These are phyloP conservation scores for Drosophila barbarae DNA, from an alignment of 2,888 invertebrate species.

Conservation along the genomic window DNA sequence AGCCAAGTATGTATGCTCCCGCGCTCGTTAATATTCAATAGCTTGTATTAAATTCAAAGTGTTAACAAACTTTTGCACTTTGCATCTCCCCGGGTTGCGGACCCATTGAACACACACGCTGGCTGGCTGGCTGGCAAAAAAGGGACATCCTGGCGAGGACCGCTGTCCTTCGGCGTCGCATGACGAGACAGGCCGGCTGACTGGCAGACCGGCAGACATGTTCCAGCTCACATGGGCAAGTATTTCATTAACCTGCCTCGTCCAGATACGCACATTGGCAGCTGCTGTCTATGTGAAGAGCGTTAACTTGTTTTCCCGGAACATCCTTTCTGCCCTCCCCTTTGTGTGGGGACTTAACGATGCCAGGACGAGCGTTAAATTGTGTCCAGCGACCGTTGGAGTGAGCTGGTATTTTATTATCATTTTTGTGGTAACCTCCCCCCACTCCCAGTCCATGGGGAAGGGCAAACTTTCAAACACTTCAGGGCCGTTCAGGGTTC, in stretches of 20 bases:
- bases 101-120: slow-evolving; percentile 8
- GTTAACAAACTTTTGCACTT: slow-evolving; percentile 62
- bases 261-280: slow-evolving; percentile 58
- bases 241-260: slow-evolving; percentile 72
- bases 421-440: slow-evolving; percentile 54
- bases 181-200: slow-evolving; percentile 21
- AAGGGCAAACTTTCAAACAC: slow-evolving; percentile 34
- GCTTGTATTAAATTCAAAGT: slow-evolving; percentile 45
- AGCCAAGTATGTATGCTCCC: neutral
- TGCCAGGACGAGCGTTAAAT: slow-evolving; percentile 26
- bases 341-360: slow-evolving; percentile 16
- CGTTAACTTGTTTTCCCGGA: slow-evolving; percentile 50
- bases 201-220: slow-evolving; percentile 35
- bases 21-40: slow-evolving; percentile 39
- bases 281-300: slow-evolving; percentile 49
- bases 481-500: slow-evolving; percentile 17
- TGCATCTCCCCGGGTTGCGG: slow-evolving; percentile 25
- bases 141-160: slow-evolving; percentile 21
- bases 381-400: slow-evolving; percentile 32
- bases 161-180: slow-evolving; percentile 24
- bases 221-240: slow-evolving; percentile 54
- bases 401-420: slow-evolving; percentile 56
- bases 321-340: slow-evolving; percentile 2
- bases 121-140: slow-evolving; percentile 12
- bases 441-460: neutral